These are phyloP conservation scores for Aphodius granarius DNA, from an alignment of 2,888 invertebrate genomes.

Conservation along the genomic window DNA sequence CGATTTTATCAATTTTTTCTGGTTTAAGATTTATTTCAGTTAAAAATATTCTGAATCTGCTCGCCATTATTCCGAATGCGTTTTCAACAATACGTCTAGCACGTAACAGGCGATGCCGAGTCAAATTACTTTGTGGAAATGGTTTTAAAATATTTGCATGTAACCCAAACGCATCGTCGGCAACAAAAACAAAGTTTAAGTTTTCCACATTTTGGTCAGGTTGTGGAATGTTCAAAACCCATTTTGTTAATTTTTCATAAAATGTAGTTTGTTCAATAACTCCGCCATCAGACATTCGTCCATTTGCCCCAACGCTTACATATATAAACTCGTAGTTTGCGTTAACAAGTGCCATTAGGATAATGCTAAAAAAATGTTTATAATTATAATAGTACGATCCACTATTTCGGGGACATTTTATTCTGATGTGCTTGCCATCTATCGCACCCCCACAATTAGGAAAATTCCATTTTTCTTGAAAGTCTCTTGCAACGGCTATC, in stretches of 20 bases:
- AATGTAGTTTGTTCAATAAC: not conserved
- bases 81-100: not conserved
- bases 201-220: not conserved
- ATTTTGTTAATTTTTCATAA: not conserved
- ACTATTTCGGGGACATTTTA: not conserved
- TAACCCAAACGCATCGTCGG: slow-evolving; percentile 1
- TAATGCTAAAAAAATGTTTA: not conserved
- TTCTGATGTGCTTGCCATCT: not conserved
- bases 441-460: not conserved
- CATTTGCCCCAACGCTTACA: not conserved
- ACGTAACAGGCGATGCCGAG: not conserved
- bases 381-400: not conserved
- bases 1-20: not conserved
- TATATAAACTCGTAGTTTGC: not conserved
- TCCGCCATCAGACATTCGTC: not conserved
- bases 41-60: not conserved
- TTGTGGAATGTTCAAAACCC: not conserved
- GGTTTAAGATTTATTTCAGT: not conserved
- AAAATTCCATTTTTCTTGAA: slow-evolving; percentile 1
- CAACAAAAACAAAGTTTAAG: not conserved
- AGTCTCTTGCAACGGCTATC: too few species aligned
- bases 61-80: not conserved
- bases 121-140: not conserved
- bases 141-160: not conserved
- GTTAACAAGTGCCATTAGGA: not conserved